These are phyloP conservation scores for Tetramorium bicarinatum DNA, from an alignment of 2,888 invertebrate genomes.

Conservation along the genomic window DNA sequence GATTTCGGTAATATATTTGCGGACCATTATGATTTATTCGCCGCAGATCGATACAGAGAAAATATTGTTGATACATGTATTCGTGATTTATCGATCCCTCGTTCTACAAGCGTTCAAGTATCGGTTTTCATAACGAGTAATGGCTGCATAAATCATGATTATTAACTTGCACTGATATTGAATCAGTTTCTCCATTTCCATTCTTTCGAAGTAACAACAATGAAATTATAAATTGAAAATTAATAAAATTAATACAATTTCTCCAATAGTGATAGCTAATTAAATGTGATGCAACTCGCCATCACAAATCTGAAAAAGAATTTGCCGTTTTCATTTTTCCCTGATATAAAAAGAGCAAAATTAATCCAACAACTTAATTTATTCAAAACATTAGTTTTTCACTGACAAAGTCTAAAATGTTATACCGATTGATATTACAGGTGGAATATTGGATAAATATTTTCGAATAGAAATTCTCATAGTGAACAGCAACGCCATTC, in stretches of 20 bases:
- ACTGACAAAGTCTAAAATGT: not conserved
- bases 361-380: not conserved
- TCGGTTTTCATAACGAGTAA: conserved; percentile 31
- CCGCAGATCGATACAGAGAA: conserved; percentile 29
- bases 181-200: not conserved
- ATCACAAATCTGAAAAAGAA: not conserved
- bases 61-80: conserved; percentile 44
- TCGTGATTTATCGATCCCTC: conserved; percentile 34
- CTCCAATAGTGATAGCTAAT: not conserved
- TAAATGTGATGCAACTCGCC: not conserved
- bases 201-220: not conserved
- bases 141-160: conserved; percentile 27
- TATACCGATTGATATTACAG: not conserved
- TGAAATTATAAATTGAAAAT: not conserved
- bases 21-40: conserved; percentile 34
- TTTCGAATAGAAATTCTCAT: not conserved
- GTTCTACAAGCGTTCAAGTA: not conserved
- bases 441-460: conserved; percentile 5
- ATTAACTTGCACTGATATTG: not conserved
- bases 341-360: not conserved
- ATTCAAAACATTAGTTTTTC: not conserved
- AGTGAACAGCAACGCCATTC: conserved; percentile 28
- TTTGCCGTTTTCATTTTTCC: not conserved
- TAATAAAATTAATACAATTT: not conserved
- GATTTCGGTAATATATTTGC: conserved; percentile 43